A percentile compares a stretch with the other conserved stretches of the same genome.
Conservation (phyloP, 2,113 vertebrate species). For the Lophura nycthemera region DNA sequence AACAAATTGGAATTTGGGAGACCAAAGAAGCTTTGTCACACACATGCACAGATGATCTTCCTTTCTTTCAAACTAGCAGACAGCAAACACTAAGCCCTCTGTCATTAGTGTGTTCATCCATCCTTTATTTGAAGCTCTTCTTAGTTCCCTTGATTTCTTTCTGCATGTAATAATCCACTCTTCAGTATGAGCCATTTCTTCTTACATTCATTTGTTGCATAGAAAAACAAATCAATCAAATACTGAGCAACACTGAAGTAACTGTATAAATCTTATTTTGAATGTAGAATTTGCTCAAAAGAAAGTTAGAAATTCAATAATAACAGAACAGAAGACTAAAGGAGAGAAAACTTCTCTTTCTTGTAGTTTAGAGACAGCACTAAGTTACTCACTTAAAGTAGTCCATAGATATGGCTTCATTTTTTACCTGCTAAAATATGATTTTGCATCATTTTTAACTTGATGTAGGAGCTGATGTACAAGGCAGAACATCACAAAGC, state of each 20-base stretch:
- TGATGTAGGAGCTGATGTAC: background rate
- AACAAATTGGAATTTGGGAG: constrained; percentile 14
- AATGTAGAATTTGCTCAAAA: background rate
- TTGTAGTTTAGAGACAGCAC: background rate
- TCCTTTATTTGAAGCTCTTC: background rate
- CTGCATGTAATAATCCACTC: constrained; percentile 8
- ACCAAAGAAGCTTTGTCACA: background rate
- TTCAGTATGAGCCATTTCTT: constrained; percentile 5
- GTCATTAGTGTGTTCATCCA: background rate
- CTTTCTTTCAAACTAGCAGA: constrained; percentile 6
- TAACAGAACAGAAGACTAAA: background rate
- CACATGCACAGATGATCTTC: background rate
- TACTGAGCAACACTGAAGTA: background rate
- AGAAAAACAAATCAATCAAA: background rate
- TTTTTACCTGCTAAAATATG: background rate
- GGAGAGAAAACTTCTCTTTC: background rate
- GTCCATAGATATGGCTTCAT: background rate
- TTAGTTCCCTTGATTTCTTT: constrained; percentile 1
- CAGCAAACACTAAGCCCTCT: background rate
- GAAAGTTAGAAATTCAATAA: background rate
- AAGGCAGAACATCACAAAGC: background rate
- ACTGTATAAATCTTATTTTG: background rate
- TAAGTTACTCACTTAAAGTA: background rate
- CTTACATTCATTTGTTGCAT: background rate
- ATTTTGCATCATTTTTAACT: background rate